Conservation (phyloP, 1,140 invertebrate genomes). For the Scaptomyza graminum region DNA sequence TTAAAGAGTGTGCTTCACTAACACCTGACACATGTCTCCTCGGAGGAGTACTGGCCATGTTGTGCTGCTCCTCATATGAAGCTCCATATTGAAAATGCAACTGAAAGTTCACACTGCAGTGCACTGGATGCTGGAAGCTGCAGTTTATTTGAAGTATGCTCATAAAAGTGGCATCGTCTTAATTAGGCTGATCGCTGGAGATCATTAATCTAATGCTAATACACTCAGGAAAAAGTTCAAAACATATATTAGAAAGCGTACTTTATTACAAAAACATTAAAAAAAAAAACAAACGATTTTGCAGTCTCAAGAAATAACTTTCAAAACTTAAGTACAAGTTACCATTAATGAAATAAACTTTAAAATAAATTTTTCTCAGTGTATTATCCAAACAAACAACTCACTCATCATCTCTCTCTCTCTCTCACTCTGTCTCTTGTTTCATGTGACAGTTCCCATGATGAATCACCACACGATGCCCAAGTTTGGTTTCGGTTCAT, state of each 20-base stretch:
- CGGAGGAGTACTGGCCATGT: neutral
- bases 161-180: constrained; percentile 38
- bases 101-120: neutral
- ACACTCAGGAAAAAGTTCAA: neutral
- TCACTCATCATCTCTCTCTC: too few relatives aligned
- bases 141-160: constrained; percentile 30
- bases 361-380: neutral
- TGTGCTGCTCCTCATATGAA: neutral
- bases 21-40: constrained; percentile 23
- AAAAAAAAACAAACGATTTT: too few relatives aligned
- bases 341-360: too few relatives aligned
- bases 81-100: constrained; percentile 18
- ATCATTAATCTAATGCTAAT: constrained; percentile 61
- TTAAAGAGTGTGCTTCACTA: constrained; percentile 42
- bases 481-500: constrained; percentile 85
- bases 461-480: constrained; percentile 91
- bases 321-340: too few relatives aligned
- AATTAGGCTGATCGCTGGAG: constrained; percentile 30
- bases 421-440: neutral
- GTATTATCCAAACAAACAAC: neutral
- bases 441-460: constrained; percentile 86
- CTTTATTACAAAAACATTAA: too few relatives aligned
- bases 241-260: too few relatives aligned
- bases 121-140: constrained; percentile 12
- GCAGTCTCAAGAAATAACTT: too few relatives aligned